A percentile compares a stretch with the other conserved stretches of the same genome.
Evolutionary conservation across 2,888 invertebrate species (phyloP).

Genomic region (Dascillus cervinus): DNA sequence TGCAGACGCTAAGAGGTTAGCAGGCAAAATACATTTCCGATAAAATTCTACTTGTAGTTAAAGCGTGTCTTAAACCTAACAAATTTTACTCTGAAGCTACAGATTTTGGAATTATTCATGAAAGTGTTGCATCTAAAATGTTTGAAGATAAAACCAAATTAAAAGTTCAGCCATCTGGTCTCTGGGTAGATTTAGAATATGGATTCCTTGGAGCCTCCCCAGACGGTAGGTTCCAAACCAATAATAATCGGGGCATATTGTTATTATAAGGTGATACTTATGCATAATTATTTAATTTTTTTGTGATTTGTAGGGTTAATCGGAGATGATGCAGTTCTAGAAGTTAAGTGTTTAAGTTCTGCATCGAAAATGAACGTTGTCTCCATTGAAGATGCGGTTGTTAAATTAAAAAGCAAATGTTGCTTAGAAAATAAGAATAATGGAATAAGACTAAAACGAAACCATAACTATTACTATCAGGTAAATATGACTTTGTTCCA

Average conservation of each 20-base stretch:
- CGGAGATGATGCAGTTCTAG: conserved; percentile 5
- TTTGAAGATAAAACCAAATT: conserved; percentile 6
- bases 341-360: conserved; percentile 5
- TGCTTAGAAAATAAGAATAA: conserved; percentile 4
- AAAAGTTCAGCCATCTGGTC: conserved; percentile 4
- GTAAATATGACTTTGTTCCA: conserved; percentile 1
- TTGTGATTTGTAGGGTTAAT: conserved; percentile 4
- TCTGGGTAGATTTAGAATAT: conserved; percentile 6
- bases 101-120: conserved; percentile 4
- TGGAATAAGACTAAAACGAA: conserved; percentile 4
- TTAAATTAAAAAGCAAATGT: conserved; percentile 2
- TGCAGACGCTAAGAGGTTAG: too few species aligned
- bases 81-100: conserved; percentile 4
- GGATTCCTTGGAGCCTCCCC: conserved; percentile 9
- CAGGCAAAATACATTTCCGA: too few species aligned
- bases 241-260: too few species aligned
- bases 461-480: conserved; percentile 6
- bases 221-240: too few species aligned
- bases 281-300: neutral
- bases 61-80: conserved; percentile 1
- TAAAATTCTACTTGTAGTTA: too few species aligned
- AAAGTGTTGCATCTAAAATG: conserved; percentile 4
- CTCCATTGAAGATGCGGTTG: conserved; percentile 1
- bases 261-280: too few species aligned
- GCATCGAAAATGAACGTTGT: neutral